Conservation (phyloP, 2,888 invertebrate genomes). For the Thysanoteuthis rhombus region DNA sequence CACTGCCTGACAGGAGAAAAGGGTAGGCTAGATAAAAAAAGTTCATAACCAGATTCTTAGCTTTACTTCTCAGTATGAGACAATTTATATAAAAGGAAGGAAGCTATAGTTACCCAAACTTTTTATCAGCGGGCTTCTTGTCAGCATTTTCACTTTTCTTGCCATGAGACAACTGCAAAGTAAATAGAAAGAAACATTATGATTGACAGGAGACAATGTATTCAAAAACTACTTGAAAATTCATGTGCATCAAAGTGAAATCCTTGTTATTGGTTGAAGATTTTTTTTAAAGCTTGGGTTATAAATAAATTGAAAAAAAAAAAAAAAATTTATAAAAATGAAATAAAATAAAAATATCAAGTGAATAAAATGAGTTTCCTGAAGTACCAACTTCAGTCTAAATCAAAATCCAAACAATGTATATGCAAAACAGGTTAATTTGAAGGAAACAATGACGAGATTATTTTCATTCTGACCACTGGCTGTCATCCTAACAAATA, state of each 20-base stretch:
- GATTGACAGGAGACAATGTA: too few relatives aligned
- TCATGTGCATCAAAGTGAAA: not conserved
- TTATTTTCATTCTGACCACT: not conserved
- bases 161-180: conserved; percentile 25
- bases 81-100: too few relatives aligned
- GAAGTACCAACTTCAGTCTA: not conserved
- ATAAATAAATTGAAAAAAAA: not conserved
- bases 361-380: too few relatives aligned
- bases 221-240: too few relatives aligned
- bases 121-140: not conserved
- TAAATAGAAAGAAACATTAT: not conserved
- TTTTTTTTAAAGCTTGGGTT: not conserved
- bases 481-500: not conserved
- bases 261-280: not conserved
- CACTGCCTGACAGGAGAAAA: too few relatives aligned
- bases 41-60: too few relatives aligned
- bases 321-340: not conserved
- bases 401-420: not conserved
- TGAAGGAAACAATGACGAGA: not conserved
- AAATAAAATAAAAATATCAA: too few relatives aligned
- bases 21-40: too few relatives aligned
- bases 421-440: not conserved
- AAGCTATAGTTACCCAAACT: not conserved
- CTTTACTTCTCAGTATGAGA: too few relatives aligned
- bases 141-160: conserved; percentile 21